A percentile compares a stretch with the other conserved stretches of the same genome.
Conservation (phyloP, 92 coral and sea anemone species). For the Palythoa grandiflora region DNA sequence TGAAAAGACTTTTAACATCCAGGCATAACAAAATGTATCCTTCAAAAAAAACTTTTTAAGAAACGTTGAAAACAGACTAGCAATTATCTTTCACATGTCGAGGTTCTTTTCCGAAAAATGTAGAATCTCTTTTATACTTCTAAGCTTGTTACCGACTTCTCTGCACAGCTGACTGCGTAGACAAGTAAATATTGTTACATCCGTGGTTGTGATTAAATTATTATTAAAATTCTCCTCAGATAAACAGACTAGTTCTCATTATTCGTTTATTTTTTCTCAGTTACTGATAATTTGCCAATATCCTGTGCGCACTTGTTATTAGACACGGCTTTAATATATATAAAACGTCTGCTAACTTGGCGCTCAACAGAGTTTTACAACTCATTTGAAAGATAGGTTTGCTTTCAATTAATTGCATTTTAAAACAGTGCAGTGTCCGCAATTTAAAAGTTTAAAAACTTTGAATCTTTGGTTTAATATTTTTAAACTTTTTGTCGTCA, state of each 20-base stretch:
- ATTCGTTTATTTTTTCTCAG: constrained; percentile 59
- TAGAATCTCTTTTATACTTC: constrained; percentile 19
- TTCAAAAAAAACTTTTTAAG: not conserved
- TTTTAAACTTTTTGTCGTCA: not conserved
- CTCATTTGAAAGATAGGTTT: not conserved
- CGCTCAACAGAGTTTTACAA: not conserved
- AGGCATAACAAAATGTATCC: not conserved
- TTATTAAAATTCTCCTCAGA: constrained; percentile 72
- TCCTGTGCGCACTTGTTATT: constrained; percentile 73
- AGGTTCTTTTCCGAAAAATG: not conserved
- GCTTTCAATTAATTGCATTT: not conserved
- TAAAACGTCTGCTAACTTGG: constrained; percentile 56
- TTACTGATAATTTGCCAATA: constrained; percentile 71
- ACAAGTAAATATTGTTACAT: constrained; percentile 58
- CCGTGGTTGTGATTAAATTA: constrained; percentile 77
- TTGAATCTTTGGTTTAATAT: not conserved
- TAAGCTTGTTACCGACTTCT: not conserved
- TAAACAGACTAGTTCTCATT: constrained; percentile 69
- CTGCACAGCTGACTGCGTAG: constrained; percentile 21
- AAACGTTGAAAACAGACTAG: not conserved
- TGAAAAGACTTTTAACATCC: not conserved
- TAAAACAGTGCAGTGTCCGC: not conserved
- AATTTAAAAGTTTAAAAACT: not conserved
- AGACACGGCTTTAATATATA: constrained; percentile 58
- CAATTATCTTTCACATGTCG: not conserved